Base-by-base conservation (phyloP, 2,888 invertebrate species). In the Cenopis cana region DNA sequence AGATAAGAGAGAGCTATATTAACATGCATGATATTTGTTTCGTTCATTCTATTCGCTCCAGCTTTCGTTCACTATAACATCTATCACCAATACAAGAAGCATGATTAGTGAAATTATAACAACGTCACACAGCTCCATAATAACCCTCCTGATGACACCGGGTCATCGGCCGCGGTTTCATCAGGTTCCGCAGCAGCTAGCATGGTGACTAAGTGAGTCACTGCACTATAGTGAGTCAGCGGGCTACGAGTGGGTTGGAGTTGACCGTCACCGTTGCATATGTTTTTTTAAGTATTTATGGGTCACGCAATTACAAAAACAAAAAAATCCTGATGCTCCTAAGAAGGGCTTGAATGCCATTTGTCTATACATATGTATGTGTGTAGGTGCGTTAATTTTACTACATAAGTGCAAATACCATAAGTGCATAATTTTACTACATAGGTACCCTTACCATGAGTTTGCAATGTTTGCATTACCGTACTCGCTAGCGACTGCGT, bases 121-220 rank as follows among this genome's bases (percentile, higher is more conserved):
- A 33, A 11, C 12, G 49, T 50, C 3, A 50, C 33, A 50, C 6
- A 36, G n/a, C 20, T n/a, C 24, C 36, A n/a, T 54, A 38, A 33
- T 38, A 38, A 20, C 52, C 24, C 41, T 9, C 65, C 41, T 46
- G 50, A 67, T 67, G 67, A 57, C 49, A 46, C 17, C 57, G 33
- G 71, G 71, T 71, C 71, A 38, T 24, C 38, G 61, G 55, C 71
- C 70, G 33, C 49, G 29, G 54, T 56, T 49, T 50, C 66, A 73
- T 69, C 71, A 72, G 72, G 52, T 72, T 78, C 79, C 79, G 78
- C 80, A 79, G 78, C 79, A 73, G 76, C 80, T 81, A 81, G 79
- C 76, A 65, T 78, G 80, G 79, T 88, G 88, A 87, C 75, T 87
- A 84, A 85, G 69, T 54, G 84, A 83, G 70, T 83, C 60, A 60